Evolutionary conservation across 2,797 vertebrate genomes (phyloP).

Genomic region (Psittacula derbiana): DNA sequence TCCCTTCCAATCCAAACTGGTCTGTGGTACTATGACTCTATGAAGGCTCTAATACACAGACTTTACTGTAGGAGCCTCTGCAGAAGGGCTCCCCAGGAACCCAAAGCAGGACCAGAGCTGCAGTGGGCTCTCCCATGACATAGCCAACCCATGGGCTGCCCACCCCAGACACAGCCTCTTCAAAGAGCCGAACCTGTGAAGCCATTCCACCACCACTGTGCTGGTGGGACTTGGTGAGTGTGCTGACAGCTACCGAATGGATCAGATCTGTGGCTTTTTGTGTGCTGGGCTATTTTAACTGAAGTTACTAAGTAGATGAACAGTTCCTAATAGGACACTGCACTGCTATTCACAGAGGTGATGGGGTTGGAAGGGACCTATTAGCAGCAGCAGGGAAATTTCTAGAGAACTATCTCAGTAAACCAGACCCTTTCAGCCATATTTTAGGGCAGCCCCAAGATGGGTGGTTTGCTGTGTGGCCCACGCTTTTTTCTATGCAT

Average conservation of each 20-base stretch:
- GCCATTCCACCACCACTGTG: background rate
- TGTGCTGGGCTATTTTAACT: background rate
- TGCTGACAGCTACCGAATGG: background rate
- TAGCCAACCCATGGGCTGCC: background rate
- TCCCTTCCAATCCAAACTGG: background rate
- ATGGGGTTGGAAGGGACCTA: background rate
- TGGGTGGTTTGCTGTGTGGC: background rate
- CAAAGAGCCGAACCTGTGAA: background rate
- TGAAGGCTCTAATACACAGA: background rate
- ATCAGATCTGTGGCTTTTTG: background rate
- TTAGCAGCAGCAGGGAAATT: background rate
- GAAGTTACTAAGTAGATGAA: background rate
- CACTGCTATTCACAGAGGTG: background rate
- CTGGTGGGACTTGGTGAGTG: background rate
- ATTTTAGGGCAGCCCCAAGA: background rate
- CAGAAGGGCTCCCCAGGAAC: background rate
- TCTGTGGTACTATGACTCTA: background rate
- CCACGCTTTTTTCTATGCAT: background rate
- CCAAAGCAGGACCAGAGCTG: background rate
- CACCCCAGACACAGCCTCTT: rapidly evolving
- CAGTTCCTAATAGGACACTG: background rate
- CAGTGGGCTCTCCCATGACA: rapidly evolving
- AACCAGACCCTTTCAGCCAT: background rate
- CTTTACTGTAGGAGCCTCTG: background rate
- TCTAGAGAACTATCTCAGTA: background rate